A percentile compares a stretch with the other conserved stretches of the same genome.
phyloP scores from a whole-genome alignment of 2,888 invertebrate species.

The Euclidia mi region DNA sequence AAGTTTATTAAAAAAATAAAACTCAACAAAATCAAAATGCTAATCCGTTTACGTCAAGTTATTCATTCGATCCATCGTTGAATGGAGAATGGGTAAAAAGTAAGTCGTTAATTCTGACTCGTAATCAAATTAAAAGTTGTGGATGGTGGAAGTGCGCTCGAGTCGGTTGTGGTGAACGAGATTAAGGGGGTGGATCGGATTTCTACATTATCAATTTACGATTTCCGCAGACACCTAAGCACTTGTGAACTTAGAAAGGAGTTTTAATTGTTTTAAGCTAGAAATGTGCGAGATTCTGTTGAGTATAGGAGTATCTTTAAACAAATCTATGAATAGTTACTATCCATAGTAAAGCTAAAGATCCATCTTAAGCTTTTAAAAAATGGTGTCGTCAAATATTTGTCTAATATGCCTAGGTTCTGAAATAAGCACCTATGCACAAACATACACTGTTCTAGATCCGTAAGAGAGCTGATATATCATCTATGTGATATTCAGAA shows the following conservation, averaged over 20 bases:
- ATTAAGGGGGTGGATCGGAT: conserved; percentile 60
- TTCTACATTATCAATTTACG: conserved; percentile 73
- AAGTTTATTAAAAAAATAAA: conserved; percentile 18
- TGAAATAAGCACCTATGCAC: too few species aligned
- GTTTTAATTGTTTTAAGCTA: conserved; percentile 43
- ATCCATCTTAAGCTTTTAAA: too few species aligned
- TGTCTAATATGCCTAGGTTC: too few species aligned
- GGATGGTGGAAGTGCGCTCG: conserved; percentile 57
- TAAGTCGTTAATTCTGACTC: conserved; percentile 66
- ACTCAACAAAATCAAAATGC: conserved; percentile 54
- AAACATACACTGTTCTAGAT: too few species aligned
- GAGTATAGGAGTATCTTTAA: too few species aligned
- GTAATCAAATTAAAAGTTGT: conserved; percentile 77
- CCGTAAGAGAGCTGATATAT: too few species aligned
- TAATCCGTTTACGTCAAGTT: conserved; percentile 69
- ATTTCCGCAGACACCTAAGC: conserved; percentile 56
- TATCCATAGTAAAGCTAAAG: too few species aligned
- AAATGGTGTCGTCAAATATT: too few species aligned
- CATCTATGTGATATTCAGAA: too few species aligned
- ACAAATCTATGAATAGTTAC: too few species aligned
- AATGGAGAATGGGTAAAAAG: conserved; percentile 68
- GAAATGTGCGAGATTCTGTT: conserved; percentile 14
- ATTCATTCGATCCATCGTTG: conserved; percentile 63
- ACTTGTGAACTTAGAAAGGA: conserved; percentile 50
- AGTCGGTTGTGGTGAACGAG: conserved; percentile 52